These are phyloP conservation scores for Arnoldichthys spilopterus DNA, from an alignment of 2,797 vertebrate genomes.

Conservation along the genomic window DNA sequence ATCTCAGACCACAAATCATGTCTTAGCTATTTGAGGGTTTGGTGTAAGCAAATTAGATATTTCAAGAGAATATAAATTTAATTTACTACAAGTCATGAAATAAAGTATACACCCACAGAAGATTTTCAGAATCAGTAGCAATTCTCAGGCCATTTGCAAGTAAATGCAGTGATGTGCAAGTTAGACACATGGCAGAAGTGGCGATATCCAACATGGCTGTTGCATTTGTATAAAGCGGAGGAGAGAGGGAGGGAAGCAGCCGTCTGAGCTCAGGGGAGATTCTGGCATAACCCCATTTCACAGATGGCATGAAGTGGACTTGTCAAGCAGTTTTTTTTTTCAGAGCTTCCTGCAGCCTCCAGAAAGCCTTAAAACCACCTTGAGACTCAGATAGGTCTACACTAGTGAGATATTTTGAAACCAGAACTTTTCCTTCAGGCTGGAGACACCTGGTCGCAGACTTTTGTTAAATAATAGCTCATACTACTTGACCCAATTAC, in stretches of 20 bases:
- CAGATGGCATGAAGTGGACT: conserved; percentile 42
- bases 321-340: conserved; percentile 14
- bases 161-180: background rate
- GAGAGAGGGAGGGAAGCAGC: background rate
- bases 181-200: background rate
- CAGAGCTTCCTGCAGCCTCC: conserved; percentile 3
- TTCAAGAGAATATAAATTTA: no score
- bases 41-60: no score
- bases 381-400: conserved; percentile 10
- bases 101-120: no score
- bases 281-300: conserved; percentile 30
- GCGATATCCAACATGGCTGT: background rate
- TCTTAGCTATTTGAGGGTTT: no score
- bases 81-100: no score
- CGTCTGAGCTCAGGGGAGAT: conserved; percentile 5
- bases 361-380: conserved; percentile 36
- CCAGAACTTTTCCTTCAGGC: conserved; percentile 35
- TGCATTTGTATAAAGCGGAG: conserved; percentile 8
- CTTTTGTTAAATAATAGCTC: conserved; percentile 15
- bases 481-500: background rate
- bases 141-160: background rate
- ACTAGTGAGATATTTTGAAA: conserved; percentile 17
- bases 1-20: no score
- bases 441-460: conserved; percentile 12
- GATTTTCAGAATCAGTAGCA: background rate